Conservation (phyloP, 2,888 invertebrate species). For the Hydriomena furcata region DNA sequence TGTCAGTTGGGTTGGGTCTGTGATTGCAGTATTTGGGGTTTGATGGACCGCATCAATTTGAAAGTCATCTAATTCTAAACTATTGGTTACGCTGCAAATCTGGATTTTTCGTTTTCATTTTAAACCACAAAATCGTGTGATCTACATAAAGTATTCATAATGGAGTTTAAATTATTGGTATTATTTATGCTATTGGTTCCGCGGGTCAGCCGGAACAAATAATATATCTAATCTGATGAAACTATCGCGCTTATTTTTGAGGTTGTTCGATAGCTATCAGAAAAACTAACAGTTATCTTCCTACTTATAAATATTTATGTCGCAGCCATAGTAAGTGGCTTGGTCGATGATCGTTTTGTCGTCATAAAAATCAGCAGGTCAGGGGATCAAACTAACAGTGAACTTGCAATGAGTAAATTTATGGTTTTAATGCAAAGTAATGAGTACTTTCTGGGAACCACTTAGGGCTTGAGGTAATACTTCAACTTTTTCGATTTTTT, state of each 20-base stretch:
- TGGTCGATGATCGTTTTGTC: neutral
- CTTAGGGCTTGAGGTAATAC: no score
- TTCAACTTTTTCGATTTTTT: no score
- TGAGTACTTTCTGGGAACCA: no score
- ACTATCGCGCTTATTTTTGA: neutral
- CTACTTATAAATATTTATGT: neutral
- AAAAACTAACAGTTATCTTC: neutral
- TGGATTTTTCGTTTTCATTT: constrained; percentile 1
- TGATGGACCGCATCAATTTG: constrained; percentile 10
- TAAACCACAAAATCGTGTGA: no score
- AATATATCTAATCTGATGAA: neutral
- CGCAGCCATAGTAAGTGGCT: neutral
- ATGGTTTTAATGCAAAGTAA: no score
- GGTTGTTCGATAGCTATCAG: no score
- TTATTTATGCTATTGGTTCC: no score
- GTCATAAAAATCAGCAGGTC: neutral
- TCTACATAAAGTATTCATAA: no score
- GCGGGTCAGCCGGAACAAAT: neutral
- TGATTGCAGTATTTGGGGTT: constrained; percentile 17
- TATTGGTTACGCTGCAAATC: constrained; percentile 17
- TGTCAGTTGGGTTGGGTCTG: constrained; percentile 13
- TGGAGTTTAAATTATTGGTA: no score
- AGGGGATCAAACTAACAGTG: constrained; percentile 6
- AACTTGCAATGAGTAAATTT: constrained; percentile 4
- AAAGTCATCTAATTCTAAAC: constrained; percentile 11